Evolutionary conservation across 2,888 invertebrate species (phyloP), one percentile per base, ranked within the genome.

Genomic region (Eristalinus sepulchralis): DNA sequence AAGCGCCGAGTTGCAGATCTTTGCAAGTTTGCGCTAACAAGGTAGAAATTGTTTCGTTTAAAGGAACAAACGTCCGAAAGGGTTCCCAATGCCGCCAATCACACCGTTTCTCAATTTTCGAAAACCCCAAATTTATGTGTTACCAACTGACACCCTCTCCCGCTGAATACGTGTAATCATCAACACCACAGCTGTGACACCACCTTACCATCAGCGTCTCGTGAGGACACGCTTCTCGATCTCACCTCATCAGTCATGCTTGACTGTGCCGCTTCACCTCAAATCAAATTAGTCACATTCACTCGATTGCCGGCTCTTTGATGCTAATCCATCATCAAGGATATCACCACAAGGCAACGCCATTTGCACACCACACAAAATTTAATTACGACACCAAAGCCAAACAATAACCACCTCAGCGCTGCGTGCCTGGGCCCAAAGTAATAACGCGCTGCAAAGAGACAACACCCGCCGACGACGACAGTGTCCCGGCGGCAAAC

Each of bases 341-440:
- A 72, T 33, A n/a, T 34, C 24, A 57, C 36, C 34, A 13, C 36
- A 36, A 64, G 10, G 33, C 34, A 63, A 63, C 20, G 22, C 24
- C 22, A 34, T 11, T 55, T 13, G 11, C 55, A 20, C 27, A 4
- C 20, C 47, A 17, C 6, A 20, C 24, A 13, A 17, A 55, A 64
- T 64, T 73, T n/a, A 55, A 64, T 73, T 36, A 55, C 55, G 59
- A 20, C 36, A 36, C 57, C 70, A 70, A 70, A 59, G 59, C 36
- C 59, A 24, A 59, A 17, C 36, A 47, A 47, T 47, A 70, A 68
- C 22, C 33, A 53, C 22, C 47, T 53, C 6, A 59, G 17, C 13
- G 24, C 1, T 17, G 34, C n/a, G 39, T 11, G 20, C 60, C 31
- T 22, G 31, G 3, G 22, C 22, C 27, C 55, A 6, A 34, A 72